Evolutionary conservation across 2,113 vertebrate genomes (phyloP), one percentile per base, ranked within the genome.

Genomic region (Mastomys natalensis): DNA sequence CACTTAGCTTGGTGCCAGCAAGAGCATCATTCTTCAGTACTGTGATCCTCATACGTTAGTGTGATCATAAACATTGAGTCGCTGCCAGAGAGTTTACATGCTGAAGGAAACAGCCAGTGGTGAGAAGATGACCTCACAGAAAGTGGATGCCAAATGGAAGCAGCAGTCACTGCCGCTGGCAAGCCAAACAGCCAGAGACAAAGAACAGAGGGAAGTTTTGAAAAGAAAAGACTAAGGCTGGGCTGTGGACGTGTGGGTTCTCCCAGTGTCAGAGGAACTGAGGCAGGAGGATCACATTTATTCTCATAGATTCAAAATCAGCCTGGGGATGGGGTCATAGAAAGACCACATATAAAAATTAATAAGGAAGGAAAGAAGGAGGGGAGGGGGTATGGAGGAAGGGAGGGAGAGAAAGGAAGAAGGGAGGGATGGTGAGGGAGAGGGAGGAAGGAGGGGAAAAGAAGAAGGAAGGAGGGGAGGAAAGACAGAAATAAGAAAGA

Each of bases 111-210:
- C 64, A 86, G 60, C 72, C 24, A 73, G n/a, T 4, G 1, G 51
- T 91, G 89, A 68, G 93, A 94, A 95, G 95, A 97, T 98, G 93
- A 97, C 95, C 96, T 98, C 97, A 97, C 48, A 26, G 81, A 82
- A 77, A 10, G 9, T 4, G 93, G 62, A 45, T 78, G 97, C 98
- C 95, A 98, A 93, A 78, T 26, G 12, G 87, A 91, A 87, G 87
- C 78, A 53, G 34, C 68, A 92, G 86, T 82, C 48, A 84, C 95
- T 10, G 21, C n/a, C 88, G 93, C 95, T 97, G 95, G 96, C 94
- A 78, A 93, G 78, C 43, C 78, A 89, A n/a, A 55, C 0, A 2
- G 16, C 0, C 4, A 16, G 51, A 96, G 70, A 97, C 70, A 80
- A 91, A 95, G 85, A 22, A 91, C 48, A 89, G 82, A 70, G 93